Percentiles rank a stretch among this genome's conserved stretches.
phyloP scores from a whole-genome alignment of 2,888 invertebrate genomes.

The Noctua janthina region DNA sequence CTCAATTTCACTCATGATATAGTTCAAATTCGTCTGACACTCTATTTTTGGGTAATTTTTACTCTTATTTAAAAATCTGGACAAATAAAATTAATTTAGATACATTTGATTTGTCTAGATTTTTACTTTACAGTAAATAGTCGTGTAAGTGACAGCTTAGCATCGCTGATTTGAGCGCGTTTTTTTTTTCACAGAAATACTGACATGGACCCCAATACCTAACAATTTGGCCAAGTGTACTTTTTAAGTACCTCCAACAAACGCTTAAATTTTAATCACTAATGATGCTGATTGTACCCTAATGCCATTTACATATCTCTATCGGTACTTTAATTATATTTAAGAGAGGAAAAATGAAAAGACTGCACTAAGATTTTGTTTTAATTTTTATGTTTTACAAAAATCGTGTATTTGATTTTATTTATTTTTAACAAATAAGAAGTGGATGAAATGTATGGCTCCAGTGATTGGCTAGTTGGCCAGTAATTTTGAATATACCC shows the following conservation, averaged over 20 bases:
- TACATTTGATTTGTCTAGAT: too few relatives aligned
- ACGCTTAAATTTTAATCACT: conserved; percentile 13
- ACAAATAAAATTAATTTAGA: not conserved
- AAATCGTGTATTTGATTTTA: conserved; percentile 32
- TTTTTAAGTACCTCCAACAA: not conserved
- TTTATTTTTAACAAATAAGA: conserved; percentile 18
- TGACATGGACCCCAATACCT: not conserved
- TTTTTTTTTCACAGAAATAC: not conserved
- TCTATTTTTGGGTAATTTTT: not conserved
- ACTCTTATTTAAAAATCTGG: not conserved
- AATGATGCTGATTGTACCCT: conserved; percentile 21
- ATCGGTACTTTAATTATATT: conserved; percentile 48
- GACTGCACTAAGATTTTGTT: conserved; percentile 57
- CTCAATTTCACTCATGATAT: not conserved
- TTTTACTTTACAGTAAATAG: not conserved
- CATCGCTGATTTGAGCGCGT: too few relatives aligned
- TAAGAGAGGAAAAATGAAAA: conserved; percentile 54
- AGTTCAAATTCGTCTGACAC: not conserved
- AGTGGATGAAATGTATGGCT: not conserved
- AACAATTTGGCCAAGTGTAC: not conserved
- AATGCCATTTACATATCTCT: conserved; percentile 58
- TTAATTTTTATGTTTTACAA: conserved; percentile 30
- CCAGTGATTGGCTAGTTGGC: not conserved
- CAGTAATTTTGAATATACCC: not conserved
- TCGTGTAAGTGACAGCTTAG: not conserved